Base-by-base conservation (phyloP, 92 coral and sea anemone species). In the Epizoanthus illoricatus region DNA sequence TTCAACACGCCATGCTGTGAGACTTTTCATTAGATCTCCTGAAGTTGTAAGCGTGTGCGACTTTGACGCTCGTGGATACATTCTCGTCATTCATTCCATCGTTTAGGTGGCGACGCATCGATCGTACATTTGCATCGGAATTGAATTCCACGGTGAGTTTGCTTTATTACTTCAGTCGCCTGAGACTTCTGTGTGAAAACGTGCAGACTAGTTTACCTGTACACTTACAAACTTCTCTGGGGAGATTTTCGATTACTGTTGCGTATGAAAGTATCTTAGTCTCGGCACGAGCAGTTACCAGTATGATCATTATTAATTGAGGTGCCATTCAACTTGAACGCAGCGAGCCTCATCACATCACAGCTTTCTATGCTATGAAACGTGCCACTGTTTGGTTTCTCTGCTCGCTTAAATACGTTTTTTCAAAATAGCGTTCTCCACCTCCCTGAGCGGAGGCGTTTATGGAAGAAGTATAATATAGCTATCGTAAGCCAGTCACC, bases 71-170 rank as follows among this genome's bases (percentile, higher is more conserved):
- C 60, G 82, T 78, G 71, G 71, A 0, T 12, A n/a, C 56, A 7
- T 18, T 7, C 9, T 4, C 70, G 7, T 5, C 43, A 20, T 36
- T 63, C 69, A 39, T 11, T 39, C 23, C 56, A 63, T 36, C 68
- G 36, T 16, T 36, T 33, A 42, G 71, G 15, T 63, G 40, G 66
- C 36, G n/a, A 5, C 57, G 15, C 52, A 45, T 5, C 5, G 39
- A 39, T 33, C 65, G 11, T 43, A 41, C 57, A n/a, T 76, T 60
- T 39, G 41, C 39, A 47, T 23, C 54, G 24, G 56, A 76, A 20
- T 76, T 65, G 20, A 15, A 10, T 62, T 20, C 36, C 40, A 42
- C 56, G 82, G 82, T 78, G 65, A 78, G 82, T 45, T 36, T n/a
- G 42, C 52, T 41, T 62, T 63, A n/a, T 63, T 42, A 42, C 52